Base-by-base conservation (phyloP, 2,888 invertebrate species). In the Eurois occulta region DNA sequence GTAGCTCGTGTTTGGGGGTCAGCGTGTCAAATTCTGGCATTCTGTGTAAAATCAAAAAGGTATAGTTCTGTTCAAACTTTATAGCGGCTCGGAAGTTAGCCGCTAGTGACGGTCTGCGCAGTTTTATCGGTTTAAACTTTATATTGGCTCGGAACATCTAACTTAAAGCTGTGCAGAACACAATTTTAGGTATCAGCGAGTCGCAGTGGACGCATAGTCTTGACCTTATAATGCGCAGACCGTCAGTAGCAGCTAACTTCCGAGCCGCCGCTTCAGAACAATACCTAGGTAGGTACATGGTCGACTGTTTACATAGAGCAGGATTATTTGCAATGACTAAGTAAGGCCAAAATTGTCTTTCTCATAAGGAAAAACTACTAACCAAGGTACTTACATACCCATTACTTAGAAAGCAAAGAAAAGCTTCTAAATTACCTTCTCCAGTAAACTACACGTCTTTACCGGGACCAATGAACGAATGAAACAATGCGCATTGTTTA, bases 401-500 rank as follows among this genome's bases (percentile, higher is more conserved):
- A 38, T 55, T 55, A 65, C 3, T 11, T 46, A 67, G n/a, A 21
- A 58, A 72, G 48, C 35, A 77, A 68, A 71, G 32, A 64, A 41
- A 77, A 62, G 18, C 28, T 58, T 69, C 46, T 80, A 58, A 80
- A 75, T 81, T 75, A 81, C 58, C 48, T 32, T 55, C 32, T 48
- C 32, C n/a, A 32, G 6, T 21, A 55, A n/a, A 46, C 46, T 52
- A 66, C 69, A 72, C 46, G 24, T 71, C 55, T 83, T 82, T 43
- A 73, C 75, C 76, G 72, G 48, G 76, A 77, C 77, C 52, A 85
- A 87, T 75, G 80, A 75, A 76, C 70, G 75, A 85, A 86, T 64
- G 86, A 66, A 85, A 87, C 86, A 87, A 87, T 83, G 78, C 46
- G 60, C 62, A 80, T 83, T 85, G 87, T 84, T 80, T 76, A 72